Evolutionary conservation across 2,113 vertebrate species (phyloP).

Genomic region (Hystrix brachyura): DNA sequence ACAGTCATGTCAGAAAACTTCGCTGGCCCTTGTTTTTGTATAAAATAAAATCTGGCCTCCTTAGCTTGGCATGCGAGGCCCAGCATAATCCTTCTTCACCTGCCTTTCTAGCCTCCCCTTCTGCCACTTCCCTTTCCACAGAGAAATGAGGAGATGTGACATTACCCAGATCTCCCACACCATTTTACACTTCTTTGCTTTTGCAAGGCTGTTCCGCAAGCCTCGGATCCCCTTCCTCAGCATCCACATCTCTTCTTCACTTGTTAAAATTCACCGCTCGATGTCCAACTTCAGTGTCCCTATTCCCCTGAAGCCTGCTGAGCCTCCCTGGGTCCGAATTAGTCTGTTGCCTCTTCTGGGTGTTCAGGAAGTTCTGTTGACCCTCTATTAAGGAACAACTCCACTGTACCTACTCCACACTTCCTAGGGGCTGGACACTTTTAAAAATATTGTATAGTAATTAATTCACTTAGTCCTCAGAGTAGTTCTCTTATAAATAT

Average conservation of each 20-base stretch:
- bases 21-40: neutral
- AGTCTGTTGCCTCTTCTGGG: neutral
- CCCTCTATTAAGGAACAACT: neutral
- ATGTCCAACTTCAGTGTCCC: neutral
- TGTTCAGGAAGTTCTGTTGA: slow-evolving; percentile 6
- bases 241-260: neutral
- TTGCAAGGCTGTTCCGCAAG: neutral
- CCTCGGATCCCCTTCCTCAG: neutral
- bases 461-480: neutral
- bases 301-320: neutral
- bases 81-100: neutral
- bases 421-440: neutral
- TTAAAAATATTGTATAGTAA: neutral
- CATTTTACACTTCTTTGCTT: neutral
- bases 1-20: neutral
- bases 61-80: neutral
- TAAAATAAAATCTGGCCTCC: neutral
- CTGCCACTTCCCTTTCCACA: neutral
- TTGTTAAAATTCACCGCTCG: slow-evolving; percentile 36
- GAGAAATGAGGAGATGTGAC: neutral
- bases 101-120: neutral
- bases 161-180: neutral
- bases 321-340: neutral
- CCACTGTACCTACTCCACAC: neutral
- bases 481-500: neutral